These are phyloP conservation scores for Microcebus tavaratra DNA, from an alignment of 2,113 vertebrate genomes.

Conservation along the genomic window DNA sequence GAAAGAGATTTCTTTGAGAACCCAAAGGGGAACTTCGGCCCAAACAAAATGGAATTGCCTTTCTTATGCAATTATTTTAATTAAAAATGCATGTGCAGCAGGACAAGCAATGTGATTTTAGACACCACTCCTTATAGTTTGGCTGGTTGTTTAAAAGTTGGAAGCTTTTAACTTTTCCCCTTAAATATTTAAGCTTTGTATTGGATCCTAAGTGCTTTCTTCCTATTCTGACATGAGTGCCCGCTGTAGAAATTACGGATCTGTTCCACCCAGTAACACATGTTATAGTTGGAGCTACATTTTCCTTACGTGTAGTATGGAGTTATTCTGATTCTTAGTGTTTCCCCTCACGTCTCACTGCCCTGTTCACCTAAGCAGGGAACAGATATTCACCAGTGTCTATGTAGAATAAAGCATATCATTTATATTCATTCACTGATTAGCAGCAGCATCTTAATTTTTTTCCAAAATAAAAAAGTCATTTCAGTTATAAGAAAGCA, in stretches of 20 bases:
- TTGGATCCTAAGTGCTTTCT: not conserved
- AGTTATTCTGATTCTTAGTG: not conserved
- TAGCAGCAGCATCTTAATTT: not conserved
- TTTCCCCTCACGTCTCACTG: not conserved
- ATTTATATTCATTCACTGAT: not conserved
- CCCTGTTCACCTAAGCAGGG: not conserved
- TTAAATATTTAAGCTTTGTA: not conserved
- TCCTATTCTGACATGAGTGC: not conserved
- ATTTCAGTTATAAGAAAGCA: not conserved
- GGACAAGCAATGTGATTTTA: constrained; percentile 24
- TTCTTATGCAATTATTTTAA: constrained; percentile 48
- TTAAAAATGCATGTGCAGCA: constrained; percentile 25
- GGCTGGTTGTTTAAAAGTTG: not conserved
- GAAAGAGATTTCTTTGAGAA: constrained; percentile 46
- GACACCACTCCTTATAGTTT: not conserved
- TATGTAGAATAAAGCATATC: not conserved
- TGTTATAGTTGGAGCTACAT: not conserved
- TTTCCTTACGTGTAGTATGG: not conserved
- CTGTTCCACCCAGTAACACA: not conserved
- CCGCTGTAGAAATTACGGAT: not conserved
- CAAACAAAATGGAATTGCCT: not conserved
- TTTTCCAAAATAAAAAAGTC: not conserved
- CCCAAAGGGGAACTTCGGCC: not conserved
- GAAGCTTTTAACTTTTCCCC: constrained; percentile 28
- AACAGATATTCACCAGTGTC: not conserved